Conservation (phyloP, 1,140 invertebrate species). For the Homalodisca vitripennis region DNA sequence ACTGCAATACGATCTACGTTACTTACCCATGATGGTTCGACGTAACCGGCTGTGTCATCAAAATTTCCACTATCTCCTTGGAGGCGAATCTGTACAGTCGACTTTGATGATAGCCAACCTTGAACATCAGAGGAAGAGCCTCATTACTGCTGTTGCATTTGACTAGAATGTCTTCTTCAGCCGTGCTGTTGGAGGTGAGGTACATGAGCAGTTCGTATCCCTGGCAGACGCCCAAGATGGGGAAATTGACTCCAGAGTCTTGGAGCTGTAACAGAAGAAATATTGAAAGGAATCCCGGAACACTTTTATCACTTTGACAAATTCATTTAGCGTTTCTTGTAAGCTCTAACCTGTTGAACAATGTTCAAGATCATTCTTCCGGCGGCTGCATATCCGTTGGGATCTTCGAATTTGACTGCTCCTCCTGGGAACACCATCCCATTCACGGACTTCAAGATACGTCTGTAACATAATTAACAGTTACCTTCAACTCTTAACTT, state of each 20-base stretch:
- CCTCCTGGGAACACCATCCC: constrained; percentile 79
- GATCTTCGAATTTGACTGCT: constrained; percentile 60
- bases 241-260: constrained; percentile 70
- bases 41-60: constrained; percentile 64
- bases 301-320: too few species aligned
- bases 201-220: constrained; percentile 82
- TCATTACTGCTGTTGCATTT: constrained; percentile 59
- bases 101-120: constrained; percentile 49
- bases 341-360: constrained; percentile 41
- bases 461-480: constrained; percentile 33
- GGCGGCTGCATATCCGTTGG: constrained; percentile 69
- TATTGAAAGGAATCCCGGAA: too few species aligned
- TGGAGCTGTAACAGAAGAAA: too few species aligned
- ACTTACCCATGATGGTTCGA: constrained; percentile 69
- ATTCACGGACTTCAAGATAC: constrained; percentile 35
- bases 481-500: background rate
- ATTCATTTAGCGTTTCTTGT: too few species aligned
- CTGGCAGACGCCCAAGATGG: constrained; percentile 85
- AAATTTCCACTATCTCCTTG: constrained; percentile 54
- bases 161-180: constrained; percentile 54
- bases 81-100: constrained; percentile 59
- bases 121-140: constrained; percentile 59
- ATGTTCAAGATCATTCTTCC: constrained; percentile 62
- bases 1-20: too few species aligned
- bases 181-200: constrained; percentile 60